These are phyloP conservation scores for Xerus inauris DNA, from an alignment of 2,113 vertebrate species.

Conservation along the genomic window DNA sequence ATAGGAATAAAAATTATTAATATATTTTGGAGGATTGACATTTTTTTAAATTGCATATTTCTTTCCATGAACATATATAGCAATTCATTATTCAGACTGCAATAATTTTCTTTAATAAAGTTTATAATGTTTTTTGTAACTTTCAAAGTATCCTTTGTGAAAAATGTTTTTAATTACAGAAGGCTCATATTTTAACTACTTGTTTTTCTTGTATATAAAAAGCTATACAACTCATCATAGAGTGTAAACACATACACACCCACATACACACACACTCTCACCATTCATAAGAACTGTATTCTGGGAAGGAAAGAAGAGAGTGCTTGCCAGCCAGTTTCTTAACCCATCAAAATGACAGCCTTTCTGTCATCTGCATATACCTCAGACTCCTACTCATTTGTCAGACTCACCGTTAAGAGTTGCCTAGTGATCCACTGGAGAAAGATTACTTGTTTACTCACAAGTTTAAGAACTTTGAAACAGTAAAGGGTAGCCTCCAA, in stretches of 20 bases:
- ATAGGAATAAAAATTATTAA: not conserved
- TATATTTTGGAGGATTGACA: not conserved
- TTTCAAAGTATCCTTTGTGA: not conserved
- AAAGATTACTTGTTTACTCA: not conserved
- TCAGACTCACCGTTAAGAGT: not conserved
- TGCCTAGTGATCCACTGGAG: not conserved
- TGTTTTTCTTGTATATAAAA: not conserved
- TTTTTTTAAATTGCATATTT: not conserved
- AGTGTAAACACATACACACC: not conserved
- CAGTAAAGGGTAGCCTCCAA: not conserved
- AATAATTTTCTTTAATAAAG: conserved; percentile 11
- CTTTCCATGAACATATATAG: not conserved
- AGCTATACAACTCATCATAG: not conserved
- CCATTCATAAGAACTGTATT: not conserved
- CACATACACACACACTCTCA: not conserved
- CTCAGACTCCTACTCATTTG: not conserved
- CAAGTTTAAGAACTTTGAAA: not conserved
- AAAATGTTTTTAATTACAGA: not conserved
- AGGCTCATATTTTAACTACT: not conserved
- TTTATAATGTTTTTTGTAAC: conserved; percentile 8
- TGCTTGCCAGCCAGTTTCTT: not conserved
- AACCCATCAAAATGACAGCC: not conserved
- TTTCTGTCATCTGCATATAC: not conserved
- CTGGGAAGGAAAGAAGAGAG: not conserved
- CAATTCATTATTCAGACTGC: not conserved